phyloP scores from a whole-genome alignment of 2,888 invertebrate species.

The Drosophila leonis region DNA sequence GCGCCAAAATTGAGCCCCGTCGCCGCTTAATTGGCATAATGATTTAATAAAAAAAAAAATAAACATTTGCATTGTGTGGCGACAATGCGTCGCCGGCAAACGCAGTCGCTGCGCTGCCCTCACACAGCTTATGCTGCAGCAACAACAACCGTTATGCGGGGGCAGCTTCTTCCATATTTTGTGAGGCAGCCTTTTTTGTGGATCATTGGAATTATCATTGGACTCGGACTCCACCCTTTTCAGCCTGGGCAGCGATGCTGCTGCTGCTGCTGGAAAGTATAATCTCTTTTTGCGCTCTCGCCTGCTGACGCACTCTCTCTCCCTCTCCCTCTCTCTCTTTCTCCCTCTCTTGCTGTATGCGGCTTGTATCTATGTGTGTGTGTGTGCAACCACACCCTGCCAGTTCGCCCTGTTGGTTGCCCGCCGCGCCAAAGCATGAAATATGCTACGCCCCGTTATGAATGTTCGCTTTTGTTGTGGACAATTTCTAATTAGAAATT shows the following conservation, averaged over 20 bases:
- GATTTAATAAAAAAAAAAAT: conserved; percentile 78
- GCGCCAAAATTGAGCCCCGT: conserved; percentile 64
- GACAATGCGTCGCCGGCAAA: conserved; percentile 64
- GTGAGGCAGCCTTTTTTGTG: conserved; percentile 71
- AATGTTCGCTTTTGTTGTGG: conserved; percentile 63
- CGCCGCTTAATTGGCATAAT: conserved; percentile 80
- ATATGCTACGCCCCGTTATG: conserved; percentile 61
- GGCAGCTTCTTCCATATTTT: conserved; percentile 43
- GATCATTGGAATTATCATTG: conserved; percentile 78
- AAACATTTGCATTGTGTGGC: conserved; percentile 76
- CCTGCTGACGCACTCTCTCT: conserved; percentile 25
- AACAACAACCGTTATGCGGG: conserved; percentile 58
- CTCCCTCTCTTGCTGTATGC: conserved; percentile 25
- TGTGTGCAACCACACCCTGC: conserved; percentile 74
- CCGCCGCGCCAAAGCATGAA: conserved; percentile 69
- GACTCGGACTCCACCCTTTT: conserved; percentile 74
- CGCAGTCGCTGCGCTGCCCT: conserved; percentile 15
- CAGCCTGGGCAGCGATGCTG: conserved; percentile 58
- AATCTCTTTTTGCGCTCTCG: conserved; percentile 50
- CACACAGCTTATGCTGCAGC: conserved; percentile 23
- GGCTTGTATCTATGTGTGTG: conserved; percentile 15
- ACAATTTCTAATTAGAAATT: conserved; percentile 77
- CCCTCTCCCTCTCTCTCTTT: conserved; percentile 17
- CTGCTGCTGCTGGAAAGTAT: conserved; percentile 67
- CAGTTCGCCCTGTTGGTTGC: conserved; percentile 45